phyloP scores from a whole-genome alignment of 2,888 invertebrate species.

The Nesidiocoris tenuis region DNA sequence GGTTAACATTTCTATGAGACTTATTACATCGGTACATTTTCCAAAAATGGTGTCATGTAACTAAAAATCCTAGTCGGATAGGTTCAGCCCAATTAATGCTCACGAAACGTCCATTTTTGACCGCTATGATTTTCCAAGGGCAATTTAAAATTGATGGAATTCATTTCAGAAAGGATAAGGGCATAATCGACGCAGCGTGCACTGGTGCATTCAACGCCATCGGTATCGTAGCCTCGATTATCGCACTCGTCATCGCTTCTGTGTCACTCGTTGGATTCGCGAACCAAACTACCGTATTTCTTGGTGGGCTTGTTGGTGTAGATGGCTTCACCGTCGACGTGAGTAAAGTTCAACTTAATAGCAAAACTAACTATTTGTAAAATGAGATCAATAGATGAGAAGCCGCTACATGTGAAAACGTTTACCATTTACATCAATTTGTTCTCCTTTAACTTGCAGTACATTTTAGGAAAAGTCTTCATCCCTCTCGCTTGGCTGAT shows the following conservation, averaged over 20 bases:
- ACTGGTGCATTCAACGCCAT: slow-evolving; percentile 83
- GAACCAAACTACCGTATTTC: slow-evolving; percentile 77
- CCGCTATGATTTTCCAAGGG: no score
- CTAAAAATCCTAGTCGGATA: no score
- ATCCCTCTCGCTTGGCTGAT: slow-evolving; percentile 87
- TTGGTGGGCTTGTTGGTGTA: slow-evolving; percentile 74
- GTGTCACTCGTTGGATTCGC: slow-evolving; percentile 82
- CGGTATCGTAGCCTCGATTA: slow-evolving; percentile 77
- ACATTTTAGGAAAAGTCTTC: slow-evolving; percentile 81
- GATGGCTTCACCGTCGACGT: slow-evolving; percentile 59
- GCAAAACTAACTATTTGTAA: not conserved
- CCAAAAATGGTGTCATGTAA: no score
- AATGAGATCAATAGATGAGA: not conserved
- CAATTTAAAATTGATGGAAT: no score
- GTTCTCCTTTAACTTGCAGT: no score
- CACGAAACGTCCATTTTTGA: no score
- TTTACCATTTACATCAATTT: no score
- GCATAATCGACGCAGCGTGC: slow-evolving; percentile 85
- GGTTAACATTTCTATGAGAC: no score
- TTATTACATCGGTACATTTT: no score
- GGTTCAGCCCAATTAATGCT: no score
- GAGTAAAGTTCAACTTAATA: slow-evolving; percentile 28
- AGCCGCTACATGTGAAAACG: no score
- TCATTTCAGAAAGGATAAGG: slow-evolving; percentile 69
- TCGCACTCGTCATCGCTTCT: slow-evolving; percentile 89